Percentiles rank a stretch among this genome's conserved stretches.
These are phyloP conservation scores for Phyllopteryx taeniolatus DNA, from an alignment of 2,113 vertebrate genomes.

Conservation along the genomic window DNA sequence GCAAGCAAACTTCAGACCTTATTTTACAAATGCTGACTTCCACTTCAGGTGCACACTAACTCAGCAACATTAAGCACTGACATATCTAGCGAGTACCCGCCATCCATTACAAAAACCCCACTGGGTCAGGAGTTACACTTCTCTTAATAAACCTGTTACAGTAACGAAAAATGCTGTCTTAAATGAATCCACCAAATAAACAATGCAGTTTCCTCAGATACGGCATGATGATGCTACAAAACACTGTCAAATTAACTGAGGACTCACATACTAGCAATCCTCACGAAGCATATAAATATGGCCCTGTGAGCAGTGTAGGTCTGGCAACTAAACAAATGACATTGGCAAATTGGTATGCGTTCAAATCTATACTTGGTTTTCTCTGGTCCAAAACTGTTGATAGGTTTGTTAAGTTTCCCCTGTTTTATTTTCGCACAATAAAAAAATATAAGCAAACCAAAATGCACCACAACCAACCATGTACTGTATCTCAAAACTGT, in stretches of 20 bases:
- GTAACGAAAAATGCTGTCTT: background rate
- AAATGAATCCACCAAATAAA: background rate
- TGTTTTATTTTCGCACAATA: background rate
- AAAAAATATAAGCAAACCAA: background rate
- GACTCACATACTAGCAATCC: background rate
- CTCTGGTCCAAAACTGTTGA: background rate
- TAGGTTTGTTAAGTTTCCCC: background rate
- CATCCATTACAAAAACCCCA: slow-evolving; percentile 29
- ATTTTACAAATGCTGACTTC: slow-evolving; percentile 31
- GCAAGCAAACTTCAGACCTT: slow-evolving; percentile 9
- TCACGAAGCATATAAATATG: background rate
- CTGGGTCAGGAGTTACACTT: slow-evolving; percentile 5
- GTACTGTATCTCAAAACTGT: background rate
- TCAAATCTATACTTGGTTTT: background rate
- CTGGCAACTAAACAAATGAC: background rate
- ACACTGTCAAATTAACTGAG: background rate
- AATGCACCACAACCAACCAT: background rate
- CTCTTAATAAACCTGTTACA: slow-evolving; percentile 4
- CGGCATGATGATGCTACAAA: background rate
- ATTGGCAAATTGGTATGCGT: background rate
- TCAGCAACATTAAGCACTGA: slow-evolving; percentile 28
- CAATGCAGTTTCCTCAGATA: background rate
- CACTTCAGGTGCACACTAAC: slow-evolving; percentile 33
- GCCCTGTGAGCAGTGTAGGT: background rate
- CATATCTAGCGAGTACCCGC: slow-evolving; percentile 14